Conservation (phyloP, 2,113 vertebrate genomes). For the Mobula birostris region DNA sequence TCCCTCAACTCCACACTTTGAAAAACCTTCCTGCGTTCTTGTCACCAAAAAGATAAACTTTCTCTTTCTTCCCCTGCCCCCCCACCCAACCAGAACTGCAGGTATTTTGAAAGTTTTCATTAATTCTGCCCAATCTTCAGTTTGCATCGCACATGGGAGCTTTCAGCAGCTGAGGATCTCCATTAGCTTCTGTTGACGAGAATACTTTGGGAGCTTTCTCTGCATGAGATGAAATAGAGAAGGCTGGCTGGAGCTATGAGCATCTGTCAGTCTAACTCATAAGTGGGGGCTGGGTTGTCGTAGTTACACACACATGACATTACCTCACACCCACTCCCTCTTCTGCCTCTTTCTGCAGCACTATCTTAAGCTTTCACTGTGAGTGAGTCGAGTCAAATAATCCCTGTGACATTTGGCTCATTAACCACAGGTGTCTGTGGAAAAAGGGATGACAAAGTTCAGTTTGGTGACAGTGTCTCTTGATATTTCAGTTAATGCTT, state of each 20-base stretch:
- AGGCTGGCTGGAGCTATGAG: too few relatives aligned
- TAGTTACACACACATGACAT: too few relatives aligned
- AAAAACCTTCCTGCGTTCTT: too few relatives aligned
- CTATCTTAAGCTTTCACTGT: not conserved
- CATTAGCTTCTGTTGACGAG: too few relatives aligned
- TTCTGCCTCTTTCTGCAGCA: not conserved
- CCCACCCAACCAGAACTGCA: too few relatives aligned
- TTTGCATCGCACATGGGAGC: not conserved
- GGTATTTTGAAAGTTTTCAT: not conserved
- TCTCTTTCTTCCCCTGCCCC: not conserved
- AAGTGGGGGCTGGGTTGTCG: not conserved
- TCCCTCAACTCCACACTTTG: not conserved
- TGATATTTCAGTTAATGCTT: not conserved
- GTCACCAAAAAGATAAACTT: not conserved
- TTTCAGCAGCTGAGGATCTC: not conserved
- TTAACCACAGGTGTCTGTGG: not conserved
- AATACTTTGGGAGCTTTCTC: too few relatives aligned
- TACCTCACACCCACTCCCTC: not conserved
- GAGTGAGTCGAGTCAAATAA: conserved; percentile 9
- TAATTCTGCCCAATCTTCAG: too few relatives aligned
- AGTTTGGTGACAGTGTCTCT: not conserved
- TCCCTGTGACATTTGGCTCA: not conserved
- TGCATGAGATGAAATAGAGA: too few relatives aligned
- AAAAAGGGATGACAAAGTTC: not conserved
- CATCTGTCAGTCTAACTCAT: not conserved